Conservation (phyloP, 2,113 vertebrate species). For the Rhagologus leucostigma region DNA sequence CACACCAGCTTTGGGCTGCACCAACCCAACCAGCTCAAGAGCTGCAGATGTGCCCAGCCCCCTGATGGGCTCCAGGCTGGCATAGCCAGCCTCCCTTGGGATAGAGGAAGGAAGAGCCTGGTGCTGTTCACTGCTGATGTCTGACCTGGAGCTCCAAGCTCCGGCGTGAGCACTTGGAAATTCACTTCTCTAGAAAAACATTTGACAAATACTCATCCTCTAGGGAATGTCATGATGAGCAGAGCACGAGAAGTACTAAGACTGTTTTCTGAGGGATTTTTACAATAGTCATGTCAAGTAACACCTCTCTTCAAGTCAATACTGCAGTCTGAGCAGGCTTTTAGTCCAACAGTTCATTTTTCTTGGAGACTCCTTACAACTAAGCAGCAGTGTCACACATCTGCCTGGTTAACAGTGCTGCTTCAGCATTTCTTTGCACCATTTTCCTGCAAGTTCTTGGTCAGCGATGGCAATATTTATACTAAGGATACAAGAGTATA, state of each 20-base stretch:
- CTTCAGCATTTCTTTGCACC: neutral
- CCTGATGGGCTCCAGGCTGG: neutral
- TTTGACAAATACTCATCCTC: neutral
- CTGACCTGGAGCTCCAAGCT: neutral
- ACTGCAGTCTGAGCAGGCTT: neutral
- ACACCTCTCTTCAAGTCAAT: neutral
- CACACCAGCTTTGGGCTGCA: neutral
- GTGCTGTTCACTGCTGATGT: neutral
- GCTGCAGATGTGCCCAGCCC: neutral
- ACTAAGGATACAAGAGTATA: neutral
- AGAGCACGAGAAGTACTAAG: neutral
- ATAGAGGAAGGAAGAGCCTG: rapidly evolving
- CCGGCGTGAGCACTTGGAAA: rapidly evolving
- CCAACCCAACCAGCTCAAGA: neutral
- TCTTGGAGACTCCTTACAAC: neutral
- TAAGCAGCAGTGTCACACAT: neutral
- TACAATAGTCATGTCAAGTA: neutral
- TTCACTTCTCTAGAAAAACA: neutral
- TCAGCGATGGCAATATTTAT: neutral
- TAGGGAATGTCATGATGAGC: neutral
- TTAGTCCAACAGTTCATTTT: neutral
- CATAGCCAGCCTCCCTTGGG: neutral
- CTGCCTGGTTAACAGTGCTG: neutral
- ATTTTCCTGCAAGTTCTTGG: neutral
- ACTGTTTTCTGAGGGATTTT: neutral